Base-by-base conservation (phyloP, 2,797 vertebrate genomes). In the Sternarchorhynchus goeldii region DNA sequence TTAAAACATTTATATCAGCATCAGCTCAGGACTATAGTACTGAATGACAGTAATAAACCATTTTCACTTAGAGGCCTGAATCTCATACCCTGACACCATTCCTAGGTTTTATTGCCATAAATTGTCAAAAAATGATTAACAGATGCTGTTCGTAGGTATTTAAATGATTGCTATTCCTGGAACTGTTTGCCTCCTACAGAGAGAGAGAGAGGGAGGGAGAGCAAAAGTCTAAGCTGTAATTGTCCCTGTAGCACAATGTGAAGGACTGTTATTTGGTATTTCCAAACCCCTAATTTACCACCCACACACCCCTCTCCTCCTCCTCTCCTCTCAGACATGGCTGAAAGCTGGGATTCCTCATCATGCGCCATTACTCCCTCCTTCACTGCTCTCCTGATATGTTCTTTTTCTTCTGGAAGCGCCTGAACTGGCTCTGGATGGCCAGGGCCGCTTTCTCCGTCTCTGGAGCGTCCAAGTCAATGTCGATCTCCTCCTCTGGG, bases 341-440 rank as follows among this genome's bases (percentile, higher is more conserved):
- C 45, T 50, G 10, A 50, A 50, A 12, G 45, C 45, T 50, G 45
- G 25, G 10, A 50, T 74, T 29, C 6, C 67, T 50, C 50, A 55
- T 53, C 41, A 64, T 36, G 57, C 50, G 55, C 70, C 57, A 12
- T 59, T n/a, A 1, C 39, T 63, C 34, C 3, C 56, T 41, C 4
- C 25, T 75, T 29, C 64, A 20, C 56, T 5, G 21, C 59, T 76
- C 65, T 84, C 83, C 56, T 50, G 45, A 50, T 50, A 12, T 50
- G 45, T 92, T 92, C 83, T 93, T 93, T 67, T 89, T 87, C 82
- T 91, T 90, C 88, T 94, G 93, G 89, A 94, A 93, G 60, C 86
- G 84, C 20, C 93, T 91, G 84, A 94, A 94, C 88, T 92, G 92
- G 45, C 87, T 93, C 87, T 95, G 93, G 81, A 94, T 94, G 62